Conservation (phyloP, 2,113 vertebrate genomes). For the Danionella cerebrum region DNA sequence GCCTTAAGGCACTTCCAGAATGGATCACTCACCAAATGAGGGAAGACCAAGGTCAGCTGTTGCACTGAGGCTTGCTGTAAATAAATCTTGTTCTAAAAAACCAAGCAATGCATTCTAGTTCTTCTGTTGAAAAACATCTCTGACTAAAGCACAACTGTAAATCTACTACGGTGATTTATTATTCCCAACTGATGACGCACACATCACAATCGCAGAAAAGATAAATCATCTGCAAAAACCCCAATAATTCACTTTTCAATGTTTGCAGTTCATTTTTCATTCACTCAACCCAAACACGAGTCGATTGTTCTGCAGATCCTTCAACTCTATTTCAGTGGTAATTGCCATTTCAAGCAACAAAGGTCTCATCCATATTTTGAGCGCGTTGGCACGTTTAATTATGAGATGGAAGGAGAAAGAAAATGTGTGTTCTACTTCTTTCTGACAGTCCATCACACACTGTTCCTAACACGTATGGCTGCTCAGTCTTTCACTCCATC, state of each 20-base stretch:
- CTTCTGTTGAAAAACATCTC: background rate
- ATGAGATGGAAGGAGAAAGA: background rate
- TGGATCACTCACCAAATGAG: background rate
- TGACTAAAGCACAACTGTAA: too few species aligned
- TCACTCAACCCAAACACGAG: slow-evolving; percentile 29
- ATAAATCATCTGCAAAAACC: slow-evolving; percentile 23
- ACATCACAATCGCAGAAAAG: slow-evolving; percentile 13
- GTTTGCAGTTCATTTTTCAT: slow-evolving; percentile 8
- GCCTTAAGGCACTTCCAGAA: background rate
- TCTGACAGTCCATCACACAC: background rate
- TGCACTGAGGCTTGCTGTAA: background rate
- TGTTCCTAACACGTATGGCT: background rate
- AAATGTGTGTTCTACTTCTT: slow-evolving; percentile 3
- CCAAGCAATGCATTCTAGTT: background rate
- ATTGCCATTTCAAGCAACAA: slow-evolving; percentile 7
- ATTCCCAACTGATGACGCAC: too few species aligned
- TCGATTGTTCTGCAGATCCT: slow-evolving; percentile 7
- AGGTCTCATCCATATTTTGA: background rate
- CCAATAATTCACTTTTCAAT: slow-evolving; percentile 1
- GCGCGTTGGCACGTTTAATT: background rate
- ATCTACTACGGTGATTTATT: too few species aligned
- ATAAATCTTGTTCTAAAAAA: too few species aligned
- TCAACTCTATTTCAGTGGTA: slow-evolving; percentile 13
- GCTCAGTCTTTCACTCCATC: background rate
- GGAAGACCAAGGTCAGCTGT: background rate